Evolutionary conservation across 1,140 invertebrate genomes (phyloP).

Genomic region (Cecropterus lyciades): DNA sequence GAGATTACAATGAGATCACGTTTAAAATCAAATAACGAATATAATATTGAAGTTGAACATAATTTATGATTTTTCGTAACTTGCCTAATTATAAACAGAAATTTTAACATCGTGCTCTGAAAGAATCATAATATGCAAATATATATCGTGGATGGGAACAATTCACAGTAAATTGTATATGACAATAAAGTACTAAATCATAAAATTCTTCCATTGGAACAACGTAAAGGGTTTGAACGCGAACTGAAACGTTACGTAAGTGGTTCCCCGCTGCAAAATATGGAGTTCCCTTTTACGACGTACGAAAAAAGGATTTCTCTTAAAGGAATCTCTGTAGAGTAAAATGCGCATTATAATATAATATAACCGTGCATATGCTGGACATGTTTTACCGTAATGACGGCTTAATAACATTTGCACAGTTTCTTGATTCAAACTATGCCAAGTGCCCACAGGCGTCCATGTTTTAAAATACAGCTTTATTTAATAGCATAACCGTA

Average conservation of each 20-base stretch:
- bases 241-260: conserved; percentile 35
- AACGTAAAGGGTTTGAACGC: conserved; percentile 44
- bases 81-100: no score
- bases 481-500: no score
- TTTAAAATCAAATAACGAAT: no score
- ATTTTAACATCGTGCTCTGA: no score
- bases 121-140: no score
- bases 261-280: conserved; percentile 40
- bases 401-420: conserved; percentile 47
- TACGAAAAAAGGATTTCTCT: conserved; percentile 46
- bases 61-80: no score
- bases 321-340: conserved; percentile 38
- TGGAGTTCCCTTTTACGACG: conserved; percentile 48
- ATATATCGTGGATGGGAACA: no score
- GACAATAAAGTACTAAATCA: conserved; percentile 50
- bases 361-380: conserved; percentile 47
- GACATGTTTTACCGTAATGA: conserved; percentile 46
- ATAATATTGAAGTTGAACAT: no score
- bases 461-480: no score
- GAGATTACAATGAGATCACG: no score
- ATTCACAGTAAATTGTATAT: conserved; percentile 14
- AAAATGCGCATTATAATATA: conserved; percentile 53
- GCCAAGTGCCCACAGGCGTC: conserved; percentile 3
- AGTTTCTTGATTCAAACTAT: conserved; percentile 24
- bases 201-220: conserved; percentile 46